A percentile compares a stretch with the other conserved stretches of the same genome.
Evolutionary conservation across 2,113 vertebrate species (phyloP).

Genomic region (Pedetes capensis): DNA sequence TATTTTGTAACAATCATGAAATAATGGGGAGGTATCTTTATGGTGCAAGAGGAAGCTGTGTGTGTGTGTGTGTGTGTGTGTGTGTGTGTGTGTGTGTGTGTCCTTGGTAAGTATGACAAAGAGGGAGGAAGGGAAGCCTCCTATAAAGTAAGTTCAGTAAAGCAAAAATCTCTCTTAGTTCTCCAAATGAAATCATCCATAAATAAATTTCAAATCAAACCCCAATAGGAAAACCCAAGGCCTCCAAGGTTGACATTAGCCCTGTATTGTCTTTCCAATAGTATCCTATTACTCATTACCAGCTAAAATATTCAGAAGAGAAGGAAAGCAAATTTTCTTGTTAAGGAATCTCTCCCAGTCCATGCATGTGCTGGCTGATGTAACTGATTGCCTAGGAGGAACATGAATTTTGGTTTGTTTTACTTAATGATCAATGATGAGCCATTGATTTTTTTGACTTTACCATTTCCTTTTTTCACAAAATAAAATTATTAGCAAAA

Average conservation of each 20-base stretch:
- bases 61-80: not conserved
- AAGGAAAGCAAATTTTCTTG: not conserved
- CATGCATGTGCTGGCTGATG: not conserved
- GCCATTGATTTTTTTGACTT: not conserved
- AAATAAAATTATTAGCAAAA: constrained; percentile 37
- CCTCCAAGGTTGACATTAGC: not conserved
- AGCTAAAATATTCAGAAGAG: not conserved
- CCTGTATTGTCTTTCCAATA: not conserved
- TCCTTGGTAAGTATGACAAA: too few relatives aligned
- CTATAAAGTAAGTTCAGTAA: not conserved
- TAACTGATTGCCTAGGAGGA: not conserved
- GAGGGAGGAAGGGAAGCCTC: not conserved
- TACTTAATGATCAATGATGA: not conserved
- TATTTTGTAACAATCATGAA: not conserved
- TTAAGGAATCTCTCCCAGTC: not conserved
- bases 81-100: not conserved
- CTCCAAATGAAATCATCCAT: not conserved
- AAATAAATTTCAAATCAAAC: constrained; percentile 18
- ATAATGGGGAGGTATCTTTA: not conserved
- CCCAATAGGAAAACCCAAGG: not conserved
- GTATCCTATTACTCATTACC: not conserved
- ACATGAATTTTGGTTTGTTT: not conserved
- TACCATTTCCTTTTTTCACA: not conserved
- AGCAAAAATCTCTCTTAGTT: not conserved
- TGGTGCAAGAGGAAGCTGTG: not conserved